Conservation (phyloP, 2,113 vertebrate genomes). For the Eidolon helvum region DNA sequence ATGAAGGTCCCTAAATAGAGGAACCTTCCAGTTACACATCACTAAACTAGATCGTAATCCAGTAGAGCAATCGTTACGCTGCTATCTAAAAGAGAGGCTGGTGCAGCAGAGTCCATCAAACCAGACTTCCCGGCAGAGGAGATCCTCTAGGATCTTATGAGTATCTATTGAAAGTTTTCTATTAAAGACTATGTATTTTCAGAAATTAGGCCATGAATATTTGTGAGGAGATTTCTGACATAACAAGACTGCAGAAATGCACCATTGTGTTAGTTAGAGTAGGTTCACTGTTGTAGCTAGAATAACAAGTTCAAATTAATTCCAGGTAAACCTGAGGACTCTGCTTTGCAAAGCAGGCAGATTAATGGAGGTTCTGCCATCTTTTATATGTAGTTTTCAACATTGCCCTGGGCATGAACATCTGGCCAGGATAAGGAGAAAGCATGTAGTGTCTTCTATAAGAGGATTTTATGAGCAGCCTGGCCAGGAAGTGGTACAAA, state of each 20-base stretch:
- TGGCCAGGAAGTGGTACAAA: background rate
- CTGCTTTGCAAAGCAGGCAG: background rate
- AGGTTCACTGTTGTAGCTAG: background rate
- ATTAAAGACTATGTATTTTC: background rate
- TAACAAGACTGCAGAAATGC: background rate
- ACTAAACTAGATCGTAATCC: background rate
- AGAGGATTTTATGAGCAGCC: background rate
- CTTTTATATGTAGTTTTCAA: background rate
- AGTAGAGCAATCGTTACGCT: background rate
- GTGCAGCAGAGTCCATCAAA: background rate
- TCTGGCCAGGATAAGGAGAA: background rate
- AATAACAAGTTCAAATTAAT: background rate
- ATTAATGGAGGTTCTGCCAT: background rate
- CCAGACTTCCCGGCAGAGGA: background rate
- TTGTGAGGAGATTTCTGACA: background rate
- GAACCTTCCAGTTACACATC: background rate
- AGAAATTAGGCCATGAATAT: background rate
- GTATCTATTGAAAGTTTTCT: background rate
- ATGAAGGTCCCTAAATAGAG: background rate
- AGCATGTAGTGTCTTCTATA: background rate
- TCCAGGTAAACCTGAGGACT: background rate
- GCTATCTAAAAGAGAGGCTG: background rate
- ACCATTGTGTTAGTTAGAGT: background rate
- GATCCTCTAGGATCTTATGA: background rate
- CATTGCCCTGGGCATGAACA: no score